phyloP scores from a whole-genome alignment of 1,140 invertebrate species.

The Cheumatopsyche charites region DNA sequence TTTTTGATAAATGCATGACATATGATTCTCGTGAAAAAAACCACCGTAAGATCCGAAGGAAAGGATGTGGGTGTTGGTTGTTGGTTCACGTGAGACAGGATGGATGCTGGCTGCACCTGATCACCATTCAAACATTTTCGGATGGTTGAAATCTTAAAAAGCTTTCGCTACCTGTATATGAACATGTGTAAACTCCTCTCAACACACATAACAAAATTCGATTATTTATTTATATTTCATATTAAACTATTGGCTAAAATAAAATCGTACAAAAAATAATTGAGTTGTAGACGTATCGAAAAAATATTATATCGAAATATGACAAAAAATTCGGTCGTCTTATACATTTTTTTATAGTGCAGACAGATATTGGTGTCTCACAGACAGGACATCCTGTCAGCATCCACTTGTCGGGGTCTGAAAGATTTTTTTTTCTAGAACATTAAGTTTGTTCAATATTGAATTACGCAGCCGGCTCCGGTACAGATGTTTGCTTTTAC shows the following conservation, averaged over 20 bases:
- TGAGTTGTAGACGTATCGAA: too few relatives aligned
- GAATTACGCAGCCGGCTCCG: constrained; percentile 44
- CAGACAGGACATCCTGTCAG: constrained; percentile 48
- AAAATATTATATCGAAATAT: neutral
- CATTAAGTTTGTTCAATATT: constrained; percentile 47
- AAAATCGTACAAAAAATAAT: neutral
- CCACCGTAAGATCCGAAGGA: constrained; percentile 7
- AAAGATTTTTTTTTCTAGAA: constrained; percentile 36
- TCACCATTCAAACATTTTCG: constrained; percentile 41
- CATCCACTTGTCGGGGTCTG: constrained; percentile 45
- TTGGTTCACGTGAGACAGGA: constrained; percentile 37
- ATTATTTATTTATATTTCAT: neutral
- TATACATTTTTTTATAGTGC: neutral
- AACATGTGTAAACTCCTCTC: neutral
- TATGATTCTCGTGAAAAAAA: constrained; percentile 5
- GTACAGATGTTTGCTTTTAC: constrained; percentile 24
- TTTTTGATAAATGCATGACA: neutral
- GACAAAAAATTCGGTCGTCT: constrained; percentile 4
- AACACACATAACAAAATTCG: too few relatives aligned
- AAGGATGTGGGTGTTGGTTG: constrained; percentile 19
- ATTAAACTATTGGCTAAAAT: neutral
- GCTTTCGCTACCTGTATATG: constrained; percentile 29
- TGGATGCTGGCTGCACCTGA: constrained; percentile 39
- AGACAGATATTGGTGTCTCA: constrained; percentile 43
- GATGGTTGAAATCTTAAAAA: constrained; percentile 19